Evolutionary conservation across 2,113 vertebrate species (phyloP).

Genomic region (Acinonyx jubatus): DNA sequence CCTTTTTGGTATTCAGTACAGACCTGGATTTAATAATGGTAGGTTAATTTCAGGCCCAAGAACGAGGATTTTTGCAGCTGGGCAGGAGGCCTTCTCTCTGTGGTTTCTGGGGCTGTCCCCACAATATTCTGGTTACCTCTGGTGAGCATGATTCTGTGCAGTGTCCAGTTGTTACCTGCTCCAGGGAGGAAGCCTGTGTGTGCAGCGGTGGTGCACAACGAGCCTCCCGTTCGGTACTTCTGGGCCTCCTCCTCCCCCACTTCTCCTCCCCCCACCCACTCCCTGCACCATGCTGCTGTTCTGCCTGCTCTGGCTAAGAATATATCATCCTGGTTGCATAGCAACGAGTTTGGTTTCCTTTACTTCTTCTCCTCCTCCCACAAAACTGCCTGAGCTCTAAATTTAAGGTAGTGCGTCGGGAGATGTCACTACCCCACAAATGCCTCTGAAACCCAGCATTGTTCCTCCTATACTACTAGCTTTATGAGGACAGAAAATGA

Average conservation of each 20-base stretch:
- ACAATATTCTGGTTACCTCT: not conserved
- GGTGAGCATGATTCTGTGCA: not conserved
- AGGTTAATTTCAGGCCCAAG: constrained; percentile 58
- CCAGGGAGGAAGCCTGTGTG: not conserved
- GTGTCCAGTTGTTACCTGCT: not conserved
- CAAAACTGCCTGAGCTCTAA: constrained; percentile 73
- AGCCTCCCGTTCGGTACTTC: constrained; percentile 41
- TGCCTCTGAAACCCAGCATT: not conserved
- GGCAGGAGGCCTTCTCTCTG: not conserved
- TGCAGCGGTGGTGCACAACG: not conserved
- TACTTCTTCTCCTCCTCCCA: constrained; percentile 66
- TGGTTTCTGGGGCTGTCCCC: not conserved
- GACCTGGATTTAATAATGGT: constrained; percentile 28
- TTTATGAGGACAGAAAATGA: not conserved
- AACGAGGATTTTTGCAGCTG: not conserved
- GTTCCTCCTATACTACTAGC: not conserved
- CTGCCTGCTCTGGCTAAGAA: constrained; percentile 67
- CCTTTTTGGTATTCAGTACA: constrained; percentile 30
- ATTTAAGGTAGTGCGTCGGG: constrained; percentile 75
- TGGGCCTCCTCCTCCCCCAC: not conserved
- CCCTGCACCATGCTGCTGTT: not conserved
- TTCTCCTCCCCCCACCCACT: constrained; percentile 58
- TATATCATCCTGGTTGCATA: constrained; percentile 77
- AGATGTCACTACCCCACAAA: constrained; percentile 42
- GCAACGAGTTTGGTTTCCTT: constrained; percentile 77